Percentiles rank a stretch among this genome's conserved stretches.
Evolutionary conservation across 2,113 vertebrate genomes (phyloP).

Genomic region (Dipodomys stephensi): DNA sequence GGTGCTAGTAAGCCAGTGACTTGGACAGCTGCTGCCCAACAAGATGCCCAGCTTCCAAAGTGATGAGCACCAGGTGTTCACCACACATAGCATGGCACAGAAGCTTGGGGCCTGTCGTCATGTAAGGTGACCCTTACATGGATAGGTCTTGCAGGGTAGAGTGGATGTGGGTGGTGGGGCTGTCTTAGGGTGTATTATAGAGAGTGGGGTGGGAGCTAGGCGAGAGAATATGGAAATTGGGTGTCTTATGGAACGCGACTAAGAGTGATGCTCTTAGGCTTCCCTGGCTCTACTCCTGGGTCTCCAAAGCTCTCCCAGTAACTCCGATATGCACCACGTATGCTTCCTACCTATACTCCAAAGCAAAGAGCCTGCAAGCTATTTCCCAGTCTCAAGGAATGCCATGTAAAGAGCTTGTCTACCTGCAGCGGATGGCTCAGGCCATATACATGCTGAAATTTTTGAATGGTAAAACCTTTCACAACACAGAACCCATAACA

Average conservation of each 20-base stretch:
- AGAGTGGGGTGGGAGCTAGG: neutral
- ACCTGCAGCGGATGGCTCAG: neutral
- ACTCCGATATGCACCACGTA: neutral
- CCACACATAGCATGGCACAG: neutral
- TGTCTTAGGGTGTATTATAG: neutral
- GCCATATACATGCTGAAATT: neutral
- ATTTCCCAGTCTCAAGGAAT: neutral
- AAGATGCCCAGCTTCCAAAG: neutral
- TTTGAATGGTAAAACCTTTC: constrained; percentile 30
- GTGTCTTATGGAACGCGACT: accelerated
- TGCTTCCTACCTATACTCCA: neutral
- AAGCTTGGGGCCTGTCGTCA: neutral
- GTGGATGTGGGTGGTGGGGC: neutral
- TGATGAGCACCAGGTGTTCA: neutral
- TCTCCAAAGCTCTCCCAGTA: neutral
- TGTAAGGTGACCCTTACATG: no score
- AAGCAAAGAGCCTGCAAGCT: neutral
- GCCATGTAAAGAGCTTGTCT: neutral
- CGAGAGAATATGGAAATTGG: no score
- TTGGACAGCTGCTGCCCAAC: neutral
- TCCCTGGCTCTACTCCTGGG: no score
- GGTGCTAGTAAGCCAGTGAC: neutral
- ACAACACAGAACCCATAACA: neutral
- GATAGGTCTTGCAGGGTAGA: neutral
- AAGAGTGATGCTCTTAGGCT: neutral